Evolutionary conservation across 2,888 invertebrate genomes (phyloP).

Genomic region (Hypomecis atomaria): DNA sequence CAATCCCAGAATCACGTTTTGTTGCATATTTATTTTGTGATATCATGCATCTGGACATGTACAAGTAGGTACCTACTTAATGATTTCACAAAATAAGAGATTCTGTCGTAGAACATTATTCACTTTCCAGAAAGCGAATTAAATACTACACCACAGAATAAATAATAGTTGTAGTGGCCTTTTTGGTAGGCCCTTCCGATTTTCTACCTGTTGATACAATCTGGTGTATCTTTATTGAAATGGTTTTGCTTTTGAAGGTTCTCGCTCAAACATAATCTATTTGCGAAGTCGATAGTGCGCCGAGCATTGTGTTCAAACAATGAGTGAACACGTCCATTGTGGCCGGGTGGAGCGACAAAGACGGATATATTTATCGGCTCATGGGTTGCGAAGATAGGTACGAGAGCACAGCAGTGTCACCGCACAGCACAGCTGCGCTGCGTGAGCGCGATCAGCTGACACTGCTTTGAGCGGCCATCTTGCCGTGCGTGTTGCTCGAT

Average conservation of each 20-base stretch:
- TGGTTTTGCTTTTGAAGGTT: constrained; percentile 33
- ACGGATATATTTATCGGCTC: constrained; percentile 65
- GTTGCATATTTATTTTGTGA: constrained; percentile 2
- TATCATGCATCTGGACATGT: too few relatives aligned
- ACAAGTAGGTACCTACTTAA: too few relatives aligned
- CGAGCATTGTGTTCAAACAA: constrained; percentile 68
- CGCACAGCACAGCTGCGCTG: constrained; percentile 69
- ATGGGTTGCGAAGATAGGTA: constrained; percentile 47
- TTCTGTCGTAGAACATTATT: not conserved
- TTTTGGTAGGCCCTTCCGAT: not conserved
- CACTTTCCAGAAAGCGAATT: not conserved
- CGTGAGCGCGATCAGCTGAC: constrained; percentile 83
- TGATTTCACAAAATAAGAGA: too few relatives aligned
- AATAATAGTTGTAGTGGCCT: not conserved
- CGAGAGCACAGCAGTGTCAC: constrained; percentile 46
- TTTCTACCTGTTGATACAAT: constrained; percentile 37
- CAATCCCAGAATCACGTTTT: constrained; percentile 9
- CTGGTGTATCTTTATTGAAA: constrained; percentile 41
- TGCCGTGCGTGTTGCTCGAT: constrained; percentile 70
- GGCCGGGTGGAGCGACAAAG: constrained; percentile 68
- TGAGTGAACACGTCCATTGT: constrained; percentile 67
- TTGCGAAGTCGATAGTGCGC: constrained; percentile 45
- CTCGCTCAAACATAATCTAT: constrained; percentile 43
- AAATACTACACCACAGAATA: too few relatives aligned
- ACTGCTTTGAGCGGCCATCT: constrained; percentile 75